phyloP scores from a whole-genome alignment of 2,888 invertebrate genomes.

The Anagyrus pseudococci region DNA sequence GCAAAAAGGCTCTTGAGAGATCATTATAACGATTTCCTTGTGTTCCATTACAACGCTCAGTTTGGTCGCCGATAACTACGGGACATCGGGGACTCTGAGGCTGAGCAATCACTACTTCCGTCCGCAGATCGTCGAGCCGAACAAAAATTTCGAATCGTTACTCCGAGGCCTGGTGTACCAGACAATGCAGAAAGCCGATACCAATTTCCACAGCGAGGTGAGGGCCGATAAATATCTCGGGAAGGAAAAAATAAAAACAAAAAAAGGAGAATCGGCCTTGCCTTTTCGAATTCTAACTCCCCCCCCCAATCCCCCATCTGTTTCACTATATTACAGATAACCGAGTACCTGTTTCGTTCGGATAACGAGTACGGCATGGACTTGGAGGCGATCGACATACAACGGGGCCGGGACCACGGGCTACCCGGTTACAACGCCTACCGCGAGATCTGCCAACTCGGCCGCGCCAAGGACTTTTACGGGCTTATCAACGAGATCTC shows the following conservation, averaged over 20 bases:
- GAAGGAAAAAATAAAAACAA: neutral
- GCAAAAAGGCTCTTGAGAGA: too few relatives aligned
- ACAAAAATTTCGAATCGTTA: constrained; percentile 65
- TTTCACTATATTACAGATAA: constrained; percentile 46
- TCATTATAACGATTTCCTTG: neutral
- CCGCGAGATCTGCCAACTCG: constrained; percentile 62
- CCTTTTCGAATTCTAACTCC: too few relatives aligned
- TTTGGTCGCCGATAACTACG: constrained; percentile 28
- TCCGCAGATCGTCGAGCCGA: constrained; percentile 65
- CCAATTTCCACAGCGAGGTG: constrained; percentile 65
- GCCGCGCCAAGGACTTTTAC: constrained; percentile 52
- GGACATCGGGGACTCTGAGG: constrained; percentile 49
- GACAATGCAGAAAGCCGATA: constrained; percentile 67
- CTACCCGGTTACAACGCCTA: constrained; percentile 71
- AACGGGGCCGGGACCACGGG: constrained; percentile 72
- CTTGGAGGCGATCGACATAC: constrained; percentile 70
- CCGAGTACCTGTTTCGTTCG: constrained; percentile 55
- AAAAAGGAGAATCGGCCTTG: too few relatives aligned
- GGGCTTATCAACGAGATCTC: constrained; percentile 57
- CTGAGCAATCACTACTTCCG: constrained; percentile 68
- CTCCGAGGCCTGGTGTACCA: constrained; percentile 67
- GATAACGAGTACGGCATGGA: constrained; percentile 65
- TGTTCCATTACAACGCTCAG: too few relatives aligned
- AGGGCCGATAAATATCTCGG: neutral
- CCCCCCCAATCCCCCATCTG: neutral